These are phyloP conservation scores for Leucopsar rothschildi DNA, from an alignment of 2,113 vertebrate species.

Conservation along the genomic window DNA sequence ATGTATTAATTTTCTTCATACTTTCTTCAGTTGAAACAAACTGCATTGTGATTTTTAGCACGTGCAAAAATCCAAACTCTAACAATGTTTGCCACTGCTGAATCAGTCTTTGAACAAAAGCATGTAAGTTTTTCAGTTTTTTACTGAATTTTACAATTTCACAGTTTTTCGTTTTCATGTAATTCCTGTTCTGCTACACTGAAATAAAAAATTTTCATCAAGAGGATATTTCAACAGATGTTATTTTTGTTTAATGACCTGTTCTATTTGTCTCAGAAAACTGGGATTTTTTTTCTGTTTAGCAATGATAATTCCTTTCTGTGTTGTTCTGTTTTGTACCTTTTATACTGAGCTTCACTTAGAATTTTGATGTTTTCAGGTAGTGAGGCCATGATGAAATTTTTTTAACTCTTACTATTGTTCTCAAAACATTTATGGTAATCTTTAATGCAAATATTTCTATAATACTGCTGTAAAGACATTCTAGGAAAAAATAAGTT, in stretches of 20 bases:
- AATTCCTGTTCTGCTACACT: not conserved
- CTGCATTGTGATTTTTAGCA: not conserved
- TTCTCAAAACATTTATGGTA: not conserved
- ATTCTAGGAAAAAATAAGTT: not conserved
- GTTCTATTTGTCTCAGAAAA: not conserved
- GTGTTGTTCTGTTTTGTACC: not conserved
- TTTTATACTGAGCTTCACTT: not conserved
- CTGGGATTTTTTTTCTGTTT: rapidly evolving
- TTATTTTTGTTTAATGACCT: not conserved
- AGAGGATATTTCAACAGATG: not conserved
- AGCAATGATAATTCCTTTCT: not conserved
- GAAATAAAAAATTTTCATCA: not conserved
- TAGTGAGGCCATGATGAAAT: not conserved
- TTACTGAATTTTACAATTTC: no score
- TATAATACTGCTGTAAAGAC: not conserved
- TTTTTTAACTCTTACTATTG: not conserved
- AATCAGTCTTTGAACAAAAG: not conserved
- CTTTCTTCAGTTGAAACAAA: not conserved
- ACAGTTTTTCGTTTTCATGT: rapidly evolving
- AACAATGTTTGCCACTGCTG: rapidly evolving
- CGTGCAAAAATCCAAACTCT: not conserved
- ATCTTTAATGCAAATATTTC: not conserved
- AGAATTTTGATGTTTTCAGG: not conserved
- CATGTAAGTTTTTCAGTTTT: not conserved
- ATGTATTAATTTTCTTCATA: not conserved